A percentile compares a stretch with the other conserved stretches of the same genome.
These are phyloP conservation scores for Drosophila novamexicana DNA, from an alignment of 1,140 invertebrate species.

Conservation along the genomic window DNA sequence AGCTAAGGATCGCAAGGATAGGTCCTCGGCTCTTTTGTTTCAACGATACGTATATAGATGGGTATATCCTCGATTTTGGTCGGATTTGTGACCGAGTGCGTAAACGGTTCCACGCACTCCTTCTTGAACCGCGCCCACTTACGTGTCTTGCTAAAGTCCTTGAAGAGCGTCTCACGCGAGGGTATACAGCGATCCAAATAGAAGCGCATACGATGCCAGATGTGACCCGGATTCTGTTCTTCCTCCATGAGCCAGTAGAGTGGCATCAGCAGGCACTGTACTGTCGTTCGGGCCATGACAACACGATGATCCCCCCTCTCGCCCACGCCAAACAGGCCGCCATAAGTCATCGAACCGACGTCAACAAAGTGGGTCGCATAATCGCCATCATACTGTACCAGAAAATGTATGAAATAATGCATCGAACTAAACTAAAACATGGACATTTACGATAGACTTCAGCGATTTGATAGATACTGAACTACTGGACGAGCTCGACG, in stretches of 20 bases:
- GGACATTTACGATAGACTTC: background rate
- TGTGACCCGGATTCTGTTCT: slow-evolving; percentile 86
- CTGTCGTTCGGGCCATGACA: slow-evolving; percentile 85
- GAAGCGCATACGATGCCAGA: slow-evolving; percentile 86
- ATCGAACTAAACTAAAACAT: background rate
- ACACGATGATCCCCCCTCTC: slow-evolving; percentile 86
- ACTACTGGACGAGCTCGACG: background rate
- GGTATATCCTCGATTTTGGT: slow-evolving; percentile 75
- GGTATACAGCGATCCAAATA: slow-evolving; percentile 86
- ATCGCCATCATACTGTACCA: background rate
- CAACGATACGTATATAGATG: slow-evolving; percentile 72
- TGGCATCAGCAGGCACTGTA: slow-evolving; percentile 86
- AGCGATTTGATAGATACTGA: background rate
- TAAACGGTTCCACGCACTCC: slow-evolving; percentile 72
- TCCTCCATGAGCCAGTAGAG: slow-evolving; percentile 86
- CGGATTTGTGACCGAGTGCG: slow-evolving; percentile 25
- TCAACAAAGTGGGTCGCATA: slow-evolving; percentile 70
- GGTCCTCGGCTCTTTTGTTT: slow-evolving; percentile 28
- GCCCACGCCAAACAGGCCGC: slow-evolving; percentile 83
- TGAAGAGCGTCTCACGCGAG: slow-evolving; percentile 84
- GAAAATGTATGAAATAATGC: too few relatives aligned
- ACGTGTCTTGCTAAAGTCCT: slow-evolving; percentile 85
- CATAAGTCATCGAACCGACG: slow-evolving; percentile 70
- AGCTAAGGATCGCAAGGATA: background rate
- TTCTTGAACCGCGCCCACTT: slow-evolving; percentile 85